Percentiles rank a stretch among this genome's conserved stretches.
These are phyloP conservation scores for Ahaetulla prasina DNA, from an alignment of 2,113 vertebrate species.

Conservation along the genomic window DNA sequence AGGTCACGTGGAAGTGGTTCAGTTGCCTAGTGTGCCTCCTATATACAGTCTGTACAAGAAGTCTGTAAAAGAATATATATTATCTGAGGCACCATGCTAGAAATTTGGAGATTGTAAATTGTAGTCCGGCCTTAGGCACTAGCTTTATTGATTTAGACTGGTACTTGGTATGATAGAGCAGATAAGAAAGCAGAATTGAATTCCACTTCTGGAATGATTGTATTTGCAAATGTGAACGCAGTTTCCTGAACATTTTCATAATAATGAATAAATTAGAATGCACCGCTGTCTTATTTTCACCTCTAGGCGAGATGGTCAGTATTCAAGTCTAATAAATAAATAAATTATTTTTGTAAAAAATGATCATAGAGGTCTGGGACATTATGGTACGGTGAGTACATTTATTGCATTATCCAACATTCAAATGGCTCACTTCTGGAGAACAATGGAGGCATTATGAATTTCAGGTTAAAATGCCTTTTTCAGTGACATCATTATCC, in stretches of 20 bases:
- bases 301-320: background rate
- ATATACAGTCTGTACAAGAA: too few species aligned
- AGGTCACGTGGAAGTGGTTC: too few species aligned
- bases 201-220: background rate
- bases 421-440: background rate
- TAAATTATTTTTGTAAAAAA: background rate
- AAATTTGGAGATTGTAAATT: background rate
- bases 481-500: background rate
- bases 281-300: background rate
- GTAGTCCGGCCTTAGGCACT: background rate
- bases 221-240: background rate
- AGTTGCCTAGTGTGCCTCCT: too few species aligned
- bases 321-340: background rate
- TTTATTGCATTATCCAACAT: background rate
- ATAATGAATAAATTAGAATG: background rate
- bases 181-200: background rate
- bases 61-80: background rate
- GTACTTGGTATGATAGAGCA: background rate
- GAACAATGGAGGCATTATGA: background rate
- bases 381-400: background rate
- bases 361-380: background rate
- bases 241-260: background rate
- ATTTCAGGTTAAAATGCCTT: background rate
- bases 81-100: background rate
- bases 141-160: background rate